These are phyloP conservation scores for Melieria crassipennis DNA, from an alignment of 2,888 invertebrate genomes.

Conservation along the genomic window DNA sequence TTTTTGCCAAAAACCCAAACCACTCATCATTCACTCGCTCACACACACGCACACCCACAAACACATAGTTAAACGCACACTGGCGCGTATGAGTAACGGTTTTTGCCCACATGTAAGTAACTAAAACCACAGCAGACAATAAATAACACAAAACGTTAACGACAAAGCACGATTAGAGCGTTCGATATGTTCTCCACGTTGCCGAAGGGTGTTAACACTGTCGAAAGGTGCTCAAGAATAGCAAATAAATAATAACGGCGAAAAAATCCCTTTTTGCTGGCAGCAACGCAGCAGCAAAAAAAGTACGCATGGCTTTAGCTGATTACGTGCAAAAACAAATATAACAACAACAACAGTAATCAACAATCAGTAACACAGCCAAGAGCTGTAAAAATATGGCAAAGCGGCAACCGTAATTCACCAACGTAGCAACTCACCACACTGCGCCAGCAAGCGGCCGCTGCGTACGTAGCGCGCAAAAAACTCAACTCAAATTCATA, in stretches of 20 bases:
- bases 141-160: background rate
- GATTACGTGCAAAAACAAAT: constrained; percentile 13
- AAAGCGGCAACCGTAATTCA: constrained; percentile 16
- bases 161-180: background rate
- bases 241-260: background rate
- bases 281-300: background rate
- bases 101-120: background rate
- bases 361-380: constrained; percentile 2
- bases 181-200: background rate
- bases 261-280: background rate
- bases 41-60: background rate
- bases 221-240: background rate
- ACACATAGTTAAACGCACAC: background rate
- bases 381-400: constrained; percentile 10
- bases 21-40: background rate
- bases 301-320: constrained; percentile 2
- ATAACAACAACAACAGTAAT: constrained; percentile 9
- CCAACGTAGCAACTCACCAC: constrained; percentile 1
- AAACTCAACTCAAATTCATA: constrained; percentile 5
- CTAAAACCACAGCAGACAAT: background rate
- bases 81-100: background rate
- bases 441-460: background rate
- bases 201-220: background rate
- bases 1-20: background rate
- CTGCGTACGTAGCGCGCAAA: background rate